A percentile compares a stretch with the other conserved stretches of the same genome.
Conservation (phyloP, 2,797 vertebrate genomes). For the Octomys mimax region DNA sequence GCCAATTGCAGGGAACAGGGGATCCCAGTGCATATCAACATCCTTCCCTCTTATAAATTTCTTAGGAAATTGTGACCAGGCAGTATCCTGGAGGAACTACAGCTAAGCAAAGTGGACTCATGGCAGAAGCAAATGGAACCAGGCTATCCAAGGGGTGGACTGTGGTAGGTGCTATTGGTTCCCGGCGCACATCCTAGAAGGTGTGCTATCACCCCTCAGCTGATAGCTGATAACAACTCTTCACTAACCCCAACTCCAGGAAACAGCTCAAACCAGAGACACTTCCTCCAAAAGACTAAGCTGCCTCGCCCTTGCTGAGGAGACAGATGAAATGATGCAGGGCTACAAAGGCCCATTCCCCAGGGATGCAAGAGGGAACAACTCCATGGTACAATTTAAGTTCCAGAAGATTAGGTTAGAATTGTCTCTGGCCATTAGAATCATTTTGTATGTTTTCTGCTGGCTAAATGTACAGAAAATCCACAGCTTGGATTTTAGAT, state of each 20-base stretch:
- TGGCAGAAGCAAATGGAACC: background rate
- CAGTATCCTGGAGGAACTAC: background rate
- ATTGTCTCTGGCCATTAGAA: background rate
- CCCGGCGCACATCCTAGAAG: background rate
- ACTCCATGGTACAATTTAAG: background rate
- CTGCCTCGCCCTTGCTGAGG: background rate
- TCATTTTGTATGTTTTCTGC: background rate
- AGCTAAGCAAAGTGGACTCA: background rate
- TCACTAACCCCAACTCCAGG: background rate
- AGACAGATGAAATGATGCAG: background rate
- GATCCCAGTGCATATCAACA: background rate
- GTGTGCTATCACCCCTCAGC: too few relatives aligned
- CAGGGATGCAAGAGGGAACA: background rate
- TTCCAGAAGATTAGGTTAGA: background rate
- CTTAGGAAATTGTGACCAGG: background rate
- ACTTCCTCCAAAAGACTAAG: background rate
- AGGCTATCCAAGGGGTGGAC: background rate
- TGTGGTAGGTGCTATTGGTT: rapidly evolving
- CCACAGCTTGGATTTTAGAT: background rate
- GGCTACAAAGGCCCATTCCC: background rate
- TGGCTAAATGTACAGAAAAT: background rate
- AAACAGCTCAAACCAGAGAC: background rate
- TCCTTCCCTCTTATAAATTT: background rate
- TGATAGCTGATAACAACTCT: background rate
- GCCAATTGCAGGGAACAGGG: too few relatives aligned